Conservation (phyloP, 2,888 invertebrate species). For the Noctua janthe region DNA sequence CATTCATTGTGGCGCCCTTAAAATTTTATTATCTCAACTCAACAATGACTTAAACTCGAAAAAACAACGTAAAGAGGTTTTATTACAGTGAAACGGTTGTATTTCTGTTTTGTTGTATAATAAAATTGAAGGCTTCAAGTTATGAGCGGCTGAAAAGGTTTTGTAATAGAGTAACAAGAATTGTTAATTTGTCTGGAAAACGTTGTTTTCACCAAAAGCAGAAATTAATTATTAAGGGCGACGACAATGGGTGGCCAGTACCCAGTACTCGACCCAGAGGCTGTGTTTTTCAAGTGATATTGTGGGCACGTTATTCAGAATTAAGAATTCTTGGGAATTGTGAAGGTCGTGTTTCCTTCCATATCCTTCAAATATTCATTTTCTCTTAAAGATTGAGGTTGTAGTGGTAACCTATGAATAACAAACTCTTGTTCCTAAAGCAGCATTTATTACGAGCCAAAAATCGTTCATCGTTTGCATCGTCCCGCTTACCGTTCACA, state of each 20-base stretch:
- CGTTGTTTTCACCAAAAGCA: conserved; percentile 45
- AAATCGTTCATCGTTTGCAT: conserved; percentile 20
- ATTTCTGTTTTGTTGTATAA: conserved; percentile 67
- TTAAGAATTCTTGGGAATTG: conserved; percentile 4
- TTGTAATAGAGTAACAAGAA: conserved; percentile 46
- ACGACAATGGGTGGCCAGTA: conserved; percentile 40
- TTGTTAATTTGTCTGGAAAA: conserved; percentile 50
- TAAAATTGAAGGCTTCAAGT: conserved; percentile 60
- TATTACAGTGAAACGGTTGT: conserved; percentile 59
- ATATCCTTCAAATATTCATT: neutral
- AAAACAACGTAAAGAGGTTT: conserved; percentile 63
- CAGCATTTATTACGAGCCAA: conserved; percentile 3
- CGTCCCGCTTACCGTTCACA: conserved; percentile 26
- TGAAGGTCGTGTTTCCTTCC: conserved; percentile 3
- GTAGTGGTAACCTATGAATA: neutral
- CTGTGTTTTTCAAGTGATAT: conserved; percentile 23
- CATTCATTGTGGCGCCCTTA: conserved; percentile 19
- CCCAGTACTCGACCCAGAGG: conserved; percentile 9
- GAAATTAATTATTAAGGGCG: conserved; percentile 46
- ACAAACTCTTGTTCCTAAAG: neutral
- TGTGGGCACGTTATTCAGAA: conserved; percentile 9
- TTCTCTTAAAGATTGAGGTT: conserved; percentile 1
- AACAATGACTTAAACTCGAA: conserved; percentile 26
- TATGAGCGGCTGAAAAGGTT: conserved; percentile 22
- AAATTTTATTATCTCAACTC: conserved; percentile 21